Percentiles rank a stretch among this genome's conserved stretches.
Evolutionary conservation across 2,888 invertebrate species (phyloP).

Genomic region (Andrena dorsata): DNA sequence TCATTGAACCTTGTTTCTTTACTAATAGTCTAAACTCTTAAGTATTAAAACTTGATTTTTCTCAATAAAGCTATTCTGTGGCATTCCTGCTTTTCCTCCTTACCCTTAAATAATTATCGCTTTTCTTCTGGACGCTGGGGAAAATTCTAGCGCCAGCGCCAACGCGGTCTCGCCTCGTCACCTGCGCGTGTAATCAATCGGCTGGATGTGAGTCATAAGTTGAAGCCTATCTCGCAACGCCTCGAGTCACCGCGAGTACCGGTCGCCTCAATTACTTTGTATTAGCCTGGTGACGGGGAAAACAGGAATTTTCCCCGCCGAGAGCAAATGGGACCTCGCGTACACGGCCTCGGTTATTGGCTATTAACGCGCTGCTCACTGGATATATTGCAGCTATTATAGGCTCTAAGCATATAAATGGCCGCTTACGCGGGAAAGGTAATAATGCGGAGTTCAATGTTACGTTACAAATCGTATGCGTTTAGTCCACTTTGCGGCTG

Average conservation of each 20-base stretch:
- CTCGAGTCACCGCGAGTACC: conserved; percentile 2
- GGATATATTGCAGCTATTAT: conserved; percentile 51
- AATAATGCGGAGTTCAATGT: conserved; percentile 31
- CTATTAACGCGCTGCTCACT: conserved; percentile 51
- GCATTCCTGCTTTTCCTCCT: conserved; percentile 1
- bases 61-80: no score
- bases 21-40: no score
- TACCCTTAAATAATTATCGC: conserved; percentile 55
- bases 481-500: conserved; percentile 23
- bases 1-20: no score
- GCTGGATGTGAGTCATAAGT: conserved; percentile 36
- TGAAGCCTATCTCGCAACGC: conserved; percentile 10
- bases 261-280: conserved; percentile 27
- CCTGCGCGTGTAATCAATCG: conserved; percentile 55
- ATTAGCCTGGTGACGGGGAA: conserved; percentile 1
- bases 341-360: conserved; percentile 46
- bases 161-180: conserved; percentile 45
- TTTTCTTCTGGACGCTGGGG: conserved; percentile 27
- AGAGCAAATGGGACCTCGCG: conserved; percentile 30
- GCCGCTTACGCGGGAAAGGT: conserved; percentile 32
- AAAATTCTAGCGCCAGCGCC: conserved; percentile 59
- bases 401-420: conserved; percentile 41
- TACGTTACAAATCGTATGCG: conserved; percentile 23
- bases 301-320: conserved; percentile 45
- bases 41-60: no score